Evolutionary conservation across 2,888 invertebrate genomes (phyloP).

Genomic region (Harpagoxenus sublaevis): DNA sequence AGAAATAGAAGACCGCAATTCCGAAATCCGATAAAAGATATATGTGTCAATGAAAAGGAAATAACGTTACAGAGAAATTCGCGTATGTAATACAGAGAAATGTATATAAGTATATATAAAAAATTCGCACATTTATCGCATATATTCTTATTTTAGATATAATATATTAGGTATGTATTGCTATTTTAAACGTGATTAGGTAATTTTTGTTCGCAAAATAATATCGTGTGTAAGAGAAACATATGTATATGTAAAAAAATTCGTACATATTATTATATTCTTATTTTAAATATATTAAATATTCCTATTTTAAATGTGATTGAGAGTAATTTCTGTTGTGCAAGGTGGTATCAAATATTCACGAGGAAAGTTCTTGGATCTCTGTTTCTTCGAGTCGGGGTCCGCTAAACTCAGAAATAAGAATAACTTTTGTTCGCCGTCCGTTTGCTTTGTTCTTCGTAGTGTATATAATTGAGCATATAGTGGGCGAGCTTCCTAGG

Average conservation of each 20-base stretch:
- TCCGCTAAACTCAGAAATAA: slow-evolving; percentile 13
- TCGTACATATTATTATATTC: background rate
- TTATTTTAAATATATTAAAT: background rate
- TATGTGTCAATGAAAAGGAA: background rate
- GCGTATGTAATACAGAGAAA: background rate
- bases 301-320: background rate
- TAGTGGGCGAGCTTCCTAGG: slow-evolving; percentile 4
- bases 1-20: slow-evolving; percentile 18
- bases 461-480: slow-evolving; percentile 17
- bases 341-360: background rate
- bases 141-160: background rate
- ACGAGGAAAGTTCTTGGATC: background rate
- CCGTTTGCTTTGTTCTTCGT: slow-evolving; percentile 1
- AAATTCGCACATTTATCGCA: background rate
- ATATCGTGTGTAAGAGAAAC: background rate
- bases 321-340: slow-evolving; percentile 5
- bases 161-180: background rate
- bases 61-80: background rate
- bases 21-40: background rate
- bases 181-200: background rate
- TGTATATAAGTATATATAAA: background rate
- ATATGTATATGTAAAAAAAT: background rate
- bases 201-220: background rate
- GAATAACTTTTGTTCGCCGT: slow-evolving; percentile 11
- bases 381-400: background rate